Percentiles rank a stretch among this genome's conserved stretches.
Evolutionary conservation across 2,888 invertebrate species (phyloP).

Genomic region (Scaptomyza cyrtandrae): DNA sequence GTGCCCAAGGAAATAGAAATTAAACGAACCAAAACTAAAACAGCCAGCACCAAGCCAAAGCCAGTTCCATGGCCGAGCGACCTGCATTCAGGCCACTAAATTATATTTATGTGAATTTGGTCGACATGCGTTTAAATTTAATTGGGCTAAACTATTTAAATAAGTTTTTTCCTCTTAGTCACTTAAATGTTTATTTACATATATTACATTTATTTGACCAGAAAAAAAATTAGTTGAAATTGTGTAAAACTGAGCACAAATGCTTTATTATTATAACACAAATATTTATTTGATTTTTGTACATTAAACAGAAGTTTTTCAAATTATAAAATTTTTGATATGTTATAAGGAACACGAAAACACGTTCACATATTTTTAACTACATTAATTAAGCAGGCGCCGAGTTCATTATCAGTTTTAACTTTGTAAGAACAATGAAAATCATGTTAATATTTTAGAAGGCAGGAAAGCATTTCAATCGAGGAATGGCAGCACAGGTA

Average conservation of each 20-base stretch:
- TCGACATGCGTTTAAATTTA: slow-evolving; percentile 40
- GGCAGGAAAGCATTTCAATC: not conserved
- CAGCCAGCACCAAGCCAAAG: slow-evolving; percentile 13
- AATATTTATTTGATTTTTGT: too few species aligned
- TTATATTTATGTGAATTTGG: slow-evolving; percentile 24
- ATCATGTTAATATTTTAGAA: too few species aligned
- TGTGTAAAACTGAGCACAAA: too few species aligned
- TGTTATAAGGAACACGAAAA: too few species aligned
- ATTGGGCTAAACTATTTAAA: slow-evolving; percentile 40
- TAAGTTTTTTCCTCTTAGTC: slow-evolving; percentile 27
- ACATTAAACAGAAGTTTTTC: too few species aligned
- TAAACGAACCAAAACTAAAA: slow-evolving; percentile 31
- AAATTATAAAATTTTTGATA: too few species aligned
- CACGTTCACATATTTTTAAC: not conserved
- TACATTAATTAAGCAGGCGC: slow-evolving; percentile 1
- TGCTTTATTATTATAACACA: too few species aligned
- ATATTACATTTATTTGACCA: not conserved
- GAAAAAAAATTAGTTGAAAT: not conserved
- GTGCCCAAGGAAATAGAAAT: slow-evolving; percentile 66
- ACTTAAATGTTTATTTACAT: slow-evolving; percentile 31
- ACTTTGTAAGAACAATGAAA: not conserved
- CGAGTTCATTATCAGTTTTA: slow-evolving; percentile 18
- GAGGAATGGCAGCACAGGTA: slow-evolving; percentile 49
- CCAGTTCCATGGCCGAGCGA: slow-evolving; percentile 8
- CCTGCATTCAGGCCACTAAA: slow-evolving; percentile 9